Percentiles rank a stretch among this genome's conserved stretches.
Conservation (phyloP, 2,797 vertebrate species). For the Anguilla marmorata region DNA sequence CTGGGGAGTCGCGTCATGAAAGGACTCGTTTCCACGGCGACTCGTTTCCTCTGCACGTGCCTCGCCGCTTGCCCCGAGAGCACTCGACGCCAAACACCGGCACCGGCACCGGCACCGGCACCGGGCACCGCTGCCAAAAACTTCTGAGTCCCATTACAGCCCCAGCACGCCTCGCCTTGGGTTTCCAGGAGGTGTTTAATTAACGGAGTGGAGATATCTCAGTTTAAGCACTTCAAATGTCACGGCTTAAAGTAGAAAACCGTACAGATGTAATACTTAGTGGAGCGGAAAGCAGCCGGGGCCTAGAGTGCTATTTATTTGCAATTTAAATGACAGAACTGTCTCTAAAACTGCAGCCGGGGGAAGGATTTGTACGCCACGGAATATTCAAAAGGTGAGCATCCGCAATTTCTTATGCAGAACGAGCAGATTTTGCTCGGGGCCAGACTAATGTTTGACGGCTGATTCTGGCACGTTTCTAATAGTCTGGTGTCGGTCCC, state of each 20-base stretch:
- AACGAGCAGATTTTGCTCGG: not conserved
- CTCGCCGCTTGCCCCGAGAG: no score
- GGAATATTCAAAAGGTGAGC: not conserved
- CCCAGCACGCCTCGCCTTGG: not conserved
- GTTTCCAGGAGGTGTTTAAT: not conserved
- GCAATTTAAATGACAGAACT: not conserved
- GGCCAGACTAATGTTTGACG: not conserved
- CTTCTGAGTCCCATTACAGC: not conserved
- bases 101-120: not conserved
- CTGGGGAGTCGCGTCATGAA: not conserved
- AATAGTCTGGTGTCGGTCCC: not conserved
- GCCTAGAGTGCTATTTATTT: not conserved
- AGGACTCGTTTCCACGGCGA: not conserved
- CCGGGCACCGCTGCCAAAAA: not conserved
- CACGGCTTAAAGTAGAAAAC: conserved; percentile 16
- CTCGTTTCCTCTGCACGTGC: no score
- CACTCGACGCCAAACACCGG: not conserved
- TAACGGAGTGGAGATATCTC: conserved; percentile 22
- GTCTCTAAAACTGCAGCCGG: not conserved
- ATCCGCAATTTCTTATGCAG: not conserved
- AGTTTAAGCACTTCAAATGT: conserved; percentile 14
- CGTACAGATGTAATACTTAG: conserved; percentile 18
- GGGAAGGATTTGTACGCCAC: not conserved
- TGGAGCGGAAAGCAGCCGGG: conserved; percentile 1
- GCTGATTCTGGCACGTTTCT: not conserved